These are phyloP conservation scores for Dichetophora obliterata DNA, from an alignment of 2,888 invertebrate species.

Conservation along the genomic window DNA sequence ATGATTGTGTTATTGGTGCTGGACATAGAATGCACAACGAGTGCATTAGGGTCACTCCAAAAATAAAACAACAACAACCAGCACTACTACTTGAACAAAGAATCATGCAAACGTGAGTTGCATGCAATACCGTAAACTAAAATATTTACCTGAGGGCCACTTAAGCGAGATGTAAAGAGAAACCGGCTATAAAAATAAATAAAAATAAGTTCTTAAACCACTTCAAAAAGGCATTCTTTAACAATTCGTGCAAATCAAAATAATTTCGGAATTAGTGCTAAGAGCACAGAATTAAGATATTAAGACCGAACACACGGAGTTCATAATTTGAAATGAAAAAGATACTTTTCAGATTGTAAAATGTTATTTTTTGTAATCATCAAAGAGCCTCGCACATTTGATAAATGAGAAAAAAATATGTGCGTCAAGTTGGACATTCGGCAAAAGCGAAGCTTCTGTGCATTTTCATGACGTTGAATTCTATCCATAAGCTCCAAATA, in stretches of 20 bases:
- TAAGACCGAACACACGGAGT: neutral
- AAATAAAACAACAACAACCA: neutral
- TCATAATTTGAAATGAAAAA: neutral
- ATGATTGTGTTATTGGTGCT: neutral
- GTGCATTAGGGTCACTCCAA: constrained; percentile 12
- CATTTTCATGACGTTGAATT: too few species aligned
- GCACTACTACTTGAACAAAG: neutral
- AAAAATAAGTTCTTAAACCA: neutral
- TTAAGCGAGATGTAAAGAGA: neutral
- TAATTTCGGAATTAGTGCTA: neutral
- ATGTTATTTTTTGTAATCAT: too few species aligned
- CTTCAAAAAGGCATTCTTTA: neutral
- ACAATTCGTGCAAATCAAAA: neutral
- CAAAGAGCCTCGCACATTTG: too few species aligned
- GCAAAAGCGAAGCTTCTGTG: too few species aligned
- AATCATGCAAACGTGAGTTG: neutral
- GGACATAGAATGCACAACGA: neutral
- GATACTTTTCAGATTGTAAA: neutral
- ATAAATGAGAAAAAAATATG: too few species aligned
- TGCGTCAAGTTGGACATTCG: too few species aligned
- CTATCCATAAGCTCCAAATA: too few species aligned
- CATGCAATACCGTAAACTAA: constrained; percentile 4
- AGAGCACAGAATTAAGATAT: neutral
- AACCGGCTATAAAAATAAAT: neutral
- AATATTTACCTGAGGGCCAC: neutral